These are phyloP conservation scores for Anhinga rufa DNA, from an alignment of 2,113 vertebrate species.

Conservation along the genomic window DNA sequence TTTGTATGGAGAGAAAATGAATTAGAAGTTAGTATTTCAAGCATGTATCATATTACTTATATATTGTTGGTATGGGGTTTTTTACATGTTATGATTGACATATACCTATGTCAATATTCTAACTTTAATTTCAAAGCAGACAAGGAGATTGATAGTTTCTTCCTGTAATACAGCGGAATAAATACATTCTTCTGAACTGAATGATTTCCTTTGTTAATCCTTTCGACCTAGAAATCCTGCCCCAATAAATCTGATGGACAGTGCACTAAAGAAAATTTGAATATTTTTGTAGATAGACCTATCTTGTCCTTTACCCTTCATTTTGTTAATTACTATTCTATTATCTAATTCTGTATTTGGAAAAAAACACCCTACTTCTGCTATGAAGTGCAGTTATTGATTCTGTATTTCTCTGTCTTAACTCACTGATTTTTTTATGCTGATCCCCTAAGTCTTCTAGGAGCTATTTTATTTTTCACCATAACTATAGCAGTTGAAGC, in stretches of 20 bases:
- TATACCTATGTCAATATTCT: neutral
- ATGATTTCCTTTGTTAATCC: neutral
- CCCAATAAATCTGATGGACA: neutral
- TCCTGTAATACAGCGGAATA: neutral
- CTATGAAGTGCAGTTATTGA: neutral
- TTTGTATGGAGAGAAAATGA: neutral
- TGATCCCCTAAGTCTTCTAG: neutral
- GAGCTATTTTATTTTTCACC: neutral
- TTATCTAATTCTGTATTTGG: neutral
- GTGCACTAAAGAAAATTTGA: neutral
- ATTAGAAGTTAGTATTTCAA: neutral
- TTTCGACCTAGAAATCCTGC: neutral
- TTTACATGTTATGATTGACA: neutral
- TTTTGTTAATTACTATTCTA: neutral
- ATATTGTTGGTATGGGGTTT: accelerated
- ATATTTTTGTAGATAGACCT: neutral
- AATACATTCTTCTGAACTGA: neutral
- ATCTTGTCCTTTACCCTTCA: neutral
- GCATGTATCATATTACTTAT: accelerated
- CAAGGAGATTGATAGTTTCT: neutral
- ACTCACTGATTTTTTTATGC: neutral
- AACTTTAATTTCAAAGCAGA: neutral
- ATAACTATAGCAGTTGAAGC: neutral
- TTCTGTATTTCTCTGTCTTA: neutral
- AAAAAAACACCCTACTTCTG: neutral